A percentile compares a stretch with the other conserved stretches of the same genome.
Conservation (phyloP, 2,113 vertebrate species). For the Coptodon rendalli region DNA sequence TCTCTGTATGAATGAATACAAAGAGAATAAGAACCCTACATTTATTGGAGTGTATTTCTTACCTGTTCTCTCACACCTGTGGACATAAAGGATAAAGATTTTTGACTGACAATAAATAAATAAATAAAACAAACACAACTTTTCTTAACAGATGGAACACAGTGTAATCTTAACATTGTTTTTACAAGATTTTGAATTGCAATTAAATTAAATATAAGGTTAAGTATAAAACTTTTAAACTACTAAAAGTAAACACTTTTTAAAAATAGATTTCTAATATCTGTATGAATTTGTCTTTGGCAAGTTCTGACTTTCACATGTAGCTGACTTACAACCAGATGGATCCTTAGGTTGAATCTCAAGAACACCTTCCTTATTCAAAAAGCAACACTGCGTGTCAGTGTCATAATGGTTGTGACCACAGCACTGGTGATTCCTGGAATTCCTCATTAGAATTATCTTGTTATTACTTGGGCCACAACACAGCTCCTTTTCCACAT, state of each 20-base stretch:
- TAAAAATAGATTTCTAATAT: not conserved
- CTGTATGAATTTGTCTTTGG: not conserved
- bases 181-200: not conserved
- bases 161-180: not conserved
- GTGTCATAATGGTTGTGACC: not conserved
- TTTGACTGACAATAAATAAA: not conserved
- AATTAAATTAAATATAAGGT: not conserved
- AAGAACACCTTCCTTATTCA: not conserved
- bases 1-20: not conserved
- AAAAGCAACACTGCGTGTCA: not conserved
- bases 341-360: not conserved
- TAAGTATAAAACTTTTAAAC: not conserved
- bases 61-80: not conserved
- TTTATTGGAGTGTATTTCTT: not conserved
- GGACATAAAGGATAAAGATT: not conserved
- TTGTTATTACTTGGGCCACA: not conserved
- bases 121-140: not conserved
- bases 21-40: not conserved
- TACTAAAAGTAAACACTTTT: not conserved
- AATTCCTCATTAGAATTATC: not conserved
- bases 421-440: not conserved
- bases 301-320: not conserved
- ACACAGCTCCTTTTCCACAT: not conserved
- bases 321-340: not conserved
- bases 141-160: not conserved